Percentiles rank a stretch among this genome's conserved stretches.
Conservation (phyloP, 2,888 invertebrate genomes). For the Neoitamus cyanurus region DNA sequence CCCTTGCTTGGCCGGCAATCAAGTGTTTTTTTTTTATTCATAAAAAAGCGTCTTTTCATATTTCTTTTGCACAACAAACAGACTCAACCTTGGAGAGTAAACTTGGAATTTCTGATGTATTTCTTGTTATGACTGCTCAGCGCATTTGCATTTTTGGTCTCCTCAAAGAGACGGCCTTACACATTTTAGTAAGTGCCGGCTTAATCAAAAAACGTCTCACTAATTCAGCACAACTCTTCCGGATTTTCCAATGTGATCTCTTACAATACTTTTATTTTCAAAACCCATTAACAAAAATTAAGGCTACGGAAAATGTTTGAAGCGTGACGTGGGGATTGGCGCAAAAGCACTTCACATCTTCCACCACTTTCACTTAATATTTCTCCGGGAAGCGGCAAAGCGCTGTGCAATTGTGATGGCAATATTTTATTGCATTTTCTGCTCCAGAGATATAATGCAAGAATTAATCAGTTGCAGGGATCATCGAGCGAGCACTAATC, state of each 20-base stretch:
- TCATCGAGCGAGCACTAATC: neutral
- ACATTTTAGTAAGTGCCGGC: neutral
- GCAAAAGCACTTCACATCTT: neutral
- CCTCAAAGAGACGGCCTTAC: neutral
- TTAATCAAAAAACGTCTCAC: neutral
- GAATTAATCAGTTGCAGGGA: neutral
- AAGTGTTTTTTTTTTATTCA: neutral
- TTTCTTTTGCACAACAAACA: neutral
- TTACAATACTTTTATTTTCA: neutral
- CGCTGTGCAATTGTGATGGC: neutral
- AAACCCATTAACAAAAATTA: neutral
- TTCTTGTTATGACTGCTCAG: neutral
- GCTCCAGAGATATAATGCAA: neutral
- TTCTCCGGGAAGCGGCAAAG: neutral
- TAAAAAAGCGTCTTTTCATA: neutral
- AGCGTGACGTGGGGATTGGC: neutral
- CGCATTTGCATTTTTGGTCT: neutral
- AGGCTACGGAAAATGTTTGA: neutral
- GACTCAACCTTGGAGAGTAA: constrained; percentile 14
- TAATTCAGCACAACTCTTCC: neutral
- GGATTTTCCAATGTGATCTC: neutral
- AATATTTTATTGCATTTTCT: neutral
- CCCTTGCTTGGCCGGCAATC: neutral
- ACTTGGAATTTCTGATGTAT: neutral
- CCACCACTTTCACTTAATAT: neutral